Conservation (phyloP, 2,888 invertebrate species). For the Conops quadrifasciatus region DNA sequence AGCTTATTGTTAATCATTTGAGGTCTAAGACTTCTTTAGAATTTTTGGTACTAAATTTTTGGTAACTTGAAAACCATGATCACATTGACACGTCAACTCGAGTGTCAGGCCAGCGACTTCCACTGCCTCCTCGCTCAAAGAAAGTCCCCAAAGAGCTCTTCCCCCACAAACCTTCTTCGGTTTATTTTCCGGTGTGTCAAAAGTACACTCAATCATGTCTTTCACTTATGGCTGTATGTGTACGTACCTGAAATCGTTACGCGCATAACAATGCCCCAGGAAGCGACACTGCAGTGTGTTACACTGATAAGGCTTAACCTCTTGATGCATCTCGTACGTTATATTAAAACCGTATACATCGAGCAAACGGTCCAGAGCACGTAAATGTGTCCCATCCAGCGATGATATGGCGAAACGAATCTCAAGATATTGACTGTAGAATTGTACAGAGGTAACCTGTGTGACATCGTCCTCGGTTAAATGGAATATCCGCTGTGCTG, state of each 20-base stretch:
- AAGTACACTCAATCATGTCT: no score
- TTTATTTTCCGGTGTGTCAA: no score
- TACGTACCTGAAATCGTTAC: slow-evolving; percentile 73
- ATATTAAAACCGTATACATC: slow-evolving; percentile 93
- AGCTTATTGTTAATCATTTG: no score
- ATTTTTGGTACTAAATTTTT: no score
- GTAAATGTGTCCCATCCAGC: slow-evolving; percentile 82
- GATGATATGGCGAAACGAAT: slow-evolving; percentile 78
- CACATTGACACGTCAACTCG: no score
- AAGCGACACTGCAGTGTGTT: slow-evolving; percentile 84
- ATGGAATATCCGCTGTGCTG: slow-evolving; percentile 73
- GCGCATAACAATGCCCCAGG: slow-evolving; percentile 84
- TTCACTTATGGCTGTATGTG: no score
- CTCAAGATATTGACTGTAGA: slow-evolving; percentile 78
- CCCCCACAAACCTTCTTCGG: no score
- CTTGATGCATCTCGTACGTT: slow-evolving; percentile 80
- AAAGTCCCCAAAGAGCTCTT: no score
- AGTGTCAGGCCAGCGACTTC: no score
- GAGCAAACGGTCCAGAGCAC: slow-evolving; percentile 81
- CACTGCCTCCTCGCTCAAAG: no score
- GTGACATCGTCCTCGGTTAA: slow-evolving; percentile 80
- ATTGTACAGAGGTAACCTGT: slow-evolving; percentile 71
- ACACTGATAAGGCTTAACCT: slow-evolving; percentile 73
- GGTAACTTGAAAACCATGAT: no score
- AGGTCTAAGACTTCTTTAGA: no score